Evolutionary conservation across 1,140 invertebrate genomes (phyloP).

Genomic region (Lucilia cuprina): DNA sequence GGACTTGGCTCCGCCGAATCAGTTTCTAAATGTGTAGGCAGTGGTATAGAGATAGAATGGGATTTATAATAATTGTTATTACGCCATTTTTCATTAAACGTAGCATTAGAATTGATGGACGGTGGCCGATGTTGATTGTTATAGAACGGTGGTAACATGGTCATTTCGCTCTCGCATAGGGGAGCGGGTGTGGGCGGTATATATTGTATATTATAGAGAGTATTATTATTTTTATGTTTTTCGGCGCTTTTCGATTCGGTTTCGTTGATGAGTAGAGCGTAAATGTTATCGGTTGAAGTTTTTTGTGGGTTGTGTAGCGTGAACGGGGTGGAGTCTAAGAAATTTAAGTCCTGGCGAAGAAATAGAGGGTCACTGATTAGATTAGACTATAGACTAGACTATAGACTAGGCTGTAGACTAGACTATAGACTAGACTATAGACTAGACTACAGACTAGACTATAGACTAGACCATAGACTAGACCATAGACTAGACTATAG

Average conservation of each 20-base stretch:
- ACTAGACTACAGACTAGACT: no score
- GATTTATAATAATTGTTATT: conserved; percentile 45
- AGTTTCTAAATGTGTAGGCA: conserved; percentile 56
- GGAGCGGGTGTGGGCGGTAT: not conserved
- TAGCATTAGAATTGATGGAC: not conserved
- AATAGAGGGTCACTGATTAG: no score
- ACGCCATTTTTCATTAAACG: conserved; percentile 56
- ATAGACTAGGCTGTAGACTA: no score
- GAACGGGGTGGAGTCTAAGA: conserved; percentile 10
- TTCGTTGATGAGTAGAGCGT: conserved; percentile 36
- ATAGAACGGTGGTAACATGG: conserved; percentile 4
- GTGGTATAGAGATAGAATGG: conserved; percentile 46
- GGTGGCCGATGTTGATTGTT: not conserved
- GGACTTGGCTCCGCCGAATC: conserved; percentile 59
- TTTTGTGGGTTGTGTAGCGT: conserved; percentile 22
- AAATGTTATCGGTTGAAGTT: conserved; percentile 38
- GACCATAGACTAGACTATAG: no score
- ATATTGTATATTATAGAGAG: not conserved
- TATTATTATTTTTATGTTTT: not conserved
- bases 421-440: no score
- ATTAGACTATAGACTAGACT: not conserved
- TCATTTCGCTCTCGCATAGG: conserved; percentile 16
- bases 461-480: no score
- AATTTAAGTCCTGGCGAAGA: conserved; percentile 18
- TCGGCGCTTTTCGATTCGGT: not conserved